Conservation (phyloP, 2,113 vertebrate genomes). For the Leucopsar rothschildi region DNA sequence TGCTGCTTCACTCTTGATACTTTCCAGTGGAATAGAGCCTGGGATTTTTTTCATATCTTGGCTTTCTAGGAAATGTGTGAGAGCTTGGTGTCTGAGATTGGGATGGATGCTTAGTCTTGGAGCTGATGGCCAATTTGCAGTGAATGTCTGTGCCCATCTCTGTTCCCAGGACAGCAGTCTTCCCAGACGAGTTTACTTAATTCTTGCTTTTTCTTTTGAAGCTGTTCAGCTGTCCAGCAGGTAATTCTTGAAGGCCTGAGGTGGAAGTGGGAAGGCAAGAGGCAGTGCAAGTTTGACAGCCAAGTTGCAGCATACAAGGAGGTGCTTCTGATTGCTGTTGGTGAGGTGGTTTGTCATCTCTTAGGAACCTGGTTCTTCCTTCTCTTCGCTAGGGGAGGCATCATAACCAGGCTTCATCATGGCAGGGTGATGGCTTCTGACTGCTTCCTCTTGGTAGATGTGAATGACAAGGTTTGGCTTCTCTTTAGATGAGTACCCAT, state of each 20-base stretch:
- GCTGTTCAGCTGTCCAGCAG: background rate
- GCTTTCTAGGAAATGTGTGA: background rate
- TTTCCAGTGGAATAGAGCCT: background rate
- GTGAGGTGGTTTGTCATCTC: background rate
- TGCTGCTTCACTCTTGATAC: background rate
- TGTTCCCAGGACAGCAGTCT: background rate
- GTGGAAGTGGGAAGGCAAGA: background rate
- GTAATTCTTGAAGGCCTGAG: background rate
- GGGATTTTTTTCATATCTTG: background rate
- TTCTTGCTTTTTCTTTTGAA: background rate
- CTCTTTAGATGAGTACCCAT: background rate
- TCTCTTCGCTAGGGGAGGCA: accelerated
- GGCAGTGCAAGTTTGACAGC: accelerated
- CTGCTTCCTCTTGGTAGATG: accelerated
- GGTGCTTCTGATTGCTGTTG: background rate
- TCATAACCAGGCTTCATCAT: background rate
- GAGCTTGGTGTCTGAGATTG: background rate
- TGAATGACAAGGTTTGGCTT: background rate
- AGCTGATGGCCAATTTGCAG: background rate
- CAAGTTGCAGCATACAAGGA: background rate
- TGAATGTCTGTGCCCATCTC: background rate
- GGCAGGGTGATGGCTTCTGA: background rate
- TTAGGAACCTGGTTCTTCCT: background rate
- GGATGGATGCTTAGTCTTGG: background rate
- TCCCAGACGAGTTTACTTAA: background rate